Evolutionary conservation across 2,797 vertebrate genomes (phyloP), one percentile per base, ranked within the genome.

Genomic region (Chelmon rostratus): DNA sequence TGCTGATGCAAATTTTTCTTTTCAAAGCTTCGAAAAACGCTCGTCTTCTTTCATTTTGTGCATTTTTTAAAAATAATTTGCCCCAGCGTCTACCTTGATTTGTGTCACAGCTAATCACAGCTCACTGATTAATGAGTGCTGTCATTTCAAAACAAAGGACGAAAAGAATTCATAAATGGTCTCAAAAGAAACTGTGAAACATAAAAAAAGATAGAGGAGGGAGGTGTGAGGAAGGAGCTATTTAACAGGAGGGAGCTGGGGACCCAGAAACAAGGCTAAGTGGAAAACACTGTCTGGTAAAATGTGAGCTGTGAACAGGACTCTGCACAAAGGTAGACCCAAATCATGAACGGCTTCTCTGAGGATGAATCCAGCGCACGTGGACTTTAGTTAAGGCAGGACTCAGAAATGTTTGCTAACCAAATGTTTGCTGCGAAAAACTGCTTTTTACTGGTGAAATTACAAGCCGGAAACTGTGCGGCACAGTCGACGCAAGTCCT

Each of bases 21-120:
- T 69, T 15, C 13, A 44, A 33, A 35, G 46, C 53, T 56, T 28
- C 61, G 31, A 11, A 31, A 69, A 28, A 38, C 13, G 5, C 5
- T n/a, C 31, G 2, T 28, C 18, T 21, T 46, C 25, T 38, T 42
- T 62, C 4, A 8, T 52, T 40, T 50, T 7, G 3, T 19, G 3
- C 42, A 18, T 8, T 23, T 37, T 21, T 40, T 10, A 9, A 42
- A 42, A 42, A 4, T 10, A 0, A 12, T 37, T 52, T n/a, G 8
- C 67, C 28, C 25, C 18, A 50, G 13, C 18, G 52, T 63, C 50
- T 13, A 33, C 79, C 61, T 53, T 35, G 10, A 18, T 75, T 50
- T 72, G 7, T 80, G 52, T 88, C 76, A 76, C 28, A 75, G 59
- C 53, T 87, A 86, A 88, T 83, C 67, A 78, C 70, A 82, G 69